phyloP scores from a whole-genome alignment of 2,888 invertebrate genomes.

The Smittia aterrima region DNA sequence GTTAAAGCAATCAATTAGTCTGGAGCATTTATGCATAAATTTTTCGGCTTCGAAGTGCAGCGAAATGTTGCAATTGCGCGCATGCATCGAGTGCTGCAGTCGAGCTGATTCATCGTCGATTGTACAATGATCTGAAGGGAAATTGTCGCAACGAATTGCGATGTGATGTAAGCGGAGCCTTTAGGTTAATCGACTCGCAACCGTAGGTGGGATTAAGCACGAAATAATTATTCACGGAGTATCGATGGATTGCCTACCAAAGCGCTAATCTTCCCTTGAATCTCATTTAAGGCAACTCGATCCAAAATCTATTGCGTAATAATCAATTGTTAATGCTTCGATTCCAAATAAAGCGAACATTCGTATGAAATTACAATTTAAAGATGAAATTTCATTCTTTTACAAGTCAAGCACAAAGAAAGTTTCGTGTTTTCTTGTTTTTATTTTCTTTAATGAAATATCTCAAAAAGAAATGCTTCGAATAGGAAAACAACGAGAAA shows the following conservation, averaged over 20 bases:
- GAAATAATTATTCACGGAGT: not conserved
- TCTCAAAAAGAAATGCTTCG: not conserved
- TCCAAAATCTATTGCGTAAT: not conserved
- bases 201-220: conserved; percentile 6
- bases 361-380: too few species aligned
- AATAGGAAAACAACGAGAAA: not conserved
- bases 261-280: not conserved
- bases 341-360: too few species aligned
- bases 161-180: not conserved
- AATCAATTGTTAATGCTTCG: not conserved
- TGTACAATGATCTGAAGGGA: not conserved
- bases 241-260: too few species aligned
- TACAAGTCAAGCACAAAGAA: too few species aligned
- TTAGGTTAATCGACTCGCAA: not conserved
- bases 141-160: not conserved
- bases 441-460: too few species aligned
- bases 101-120: not conserved
- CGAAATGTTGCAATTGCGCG: not conserved
- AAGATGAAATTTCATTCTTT: too few species aligned
- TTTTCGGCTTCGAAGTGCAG: not conserved
- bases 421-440: too few species aligned
- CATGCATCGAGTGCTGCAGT: too few species aligned
- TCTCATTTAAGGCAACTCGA: not conserved
- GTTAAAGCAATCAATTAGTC: conserved; percentile 3
- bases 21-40: not conserved